Base-by-base conservation (phyloP, 2,888 invertebrate genomes). In the Melinaea marsaeus region DNA sequence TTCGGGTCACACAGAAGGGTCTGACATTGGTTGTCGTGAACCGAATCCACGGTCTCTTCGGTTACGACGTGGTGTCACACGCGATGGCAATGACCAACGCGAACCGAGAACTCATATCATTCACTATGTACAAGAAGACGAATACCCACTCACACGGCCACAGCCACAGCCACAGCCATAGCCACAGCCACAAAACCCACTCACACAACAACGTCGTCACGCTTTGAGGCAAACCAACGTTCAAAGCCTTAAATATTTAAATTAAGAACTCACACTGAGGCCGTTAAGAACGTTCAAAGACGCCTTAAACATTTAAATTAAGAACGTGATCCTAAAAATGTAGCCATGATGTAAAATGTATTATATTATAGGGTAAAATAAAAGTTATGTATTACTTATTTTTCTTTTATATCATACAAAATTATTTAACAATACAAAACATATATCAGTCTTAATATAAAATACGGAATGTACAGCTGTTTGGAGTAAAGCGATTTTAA, bases 11-110 rank as follows among this genome's bases (percentile, higher is more conserved):
- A 13, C 88, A 88, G 65, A 89, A 88, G 64, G 88, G 90, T 0
- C 70, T 90, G 4, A 90, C 90, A 0, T 72, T 91, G 35, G 85
- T 88, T 9, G 82, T 90, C 3, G 90, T 91, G 46, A 91, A 91
- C 75, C 79, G 89, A 4, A 77, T 91, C 2, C 91, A 91, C 73
- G 87, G 80, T 2, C 71, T 90, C n/a, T 79, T 90, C 51, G 91
- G 91, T 0, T 91, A 89, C 73, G 90, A 91, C 73, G 90, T 91
- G 11, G 80, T 89, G 1, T 90, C 90, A 0, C 91, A 91, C 73
- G 81, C 91, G 3, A 91, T 91, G 91, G 85, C 90, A 1, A 90
- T 91, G 86, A 90, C 90, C 32, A 90, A 89, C 70, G 84, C 88
- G 13, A 91, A 91, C 73, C 78, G 90, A 3, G 91, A 91, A 73